Percentiles rank a stretch among this genome's conserved stretches.
Evolutionary conservation across 2,797 vertebrate genomes (phyloP).

Genomic region (Acanthiza pusilla): DNA sequence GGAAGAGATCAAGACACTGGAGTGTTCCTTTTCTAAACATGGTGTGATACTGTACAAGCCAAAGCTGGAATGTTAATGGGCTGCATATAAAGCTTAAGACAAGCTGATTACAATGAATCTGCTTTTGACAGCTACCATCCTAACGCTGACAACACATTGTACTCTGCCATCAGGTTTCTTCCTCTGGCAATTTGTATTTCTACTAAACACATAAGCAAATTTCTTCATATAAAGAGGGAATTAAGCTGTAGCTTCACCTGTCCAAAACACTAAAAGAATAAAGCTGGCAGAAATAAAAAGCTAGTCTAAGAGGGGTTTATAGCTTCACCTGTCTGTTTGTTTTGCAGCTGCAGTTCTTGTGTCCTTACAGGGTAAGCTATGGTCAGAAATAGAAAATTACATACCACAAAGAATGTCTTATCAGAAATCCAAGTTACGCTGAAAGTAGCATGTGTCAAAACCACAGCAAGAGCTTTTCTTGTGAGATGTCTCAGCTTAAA

Average conservation of each 20-base stretch:
- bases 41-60: background rate
- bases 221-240: background rate
- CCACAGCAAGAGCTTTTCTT: background rate
- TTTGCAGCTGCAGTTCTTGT: background rate
- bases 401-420: background rate
- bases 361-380: background rate
- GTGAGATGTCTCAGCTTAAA: background rate
- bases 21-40: constrained; percentile 43
- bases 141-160: background rate
- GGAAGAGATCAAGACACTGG: background rate
- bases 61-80: background rate
- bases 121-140: background rate
- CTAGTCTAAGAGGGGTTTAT: background rate
- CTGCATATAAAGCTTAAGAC: background rate
- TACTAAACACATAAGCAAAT: background rate
- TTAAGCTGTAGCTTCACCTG: background rate
- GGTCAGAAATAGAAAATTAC: background rate
- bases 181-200: background rate
- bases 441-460: background rate
- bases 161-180: background rate
- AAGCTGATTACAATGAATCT: background rate
- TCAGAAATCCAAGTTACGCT: background rate
- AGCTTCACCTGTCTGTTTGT: background rate
- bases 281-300: background rate
- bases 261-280: background rate